Conservation (phyloP, 2,797 vertebrate genomes). For the Melanotaenia nigrans region DNA sequence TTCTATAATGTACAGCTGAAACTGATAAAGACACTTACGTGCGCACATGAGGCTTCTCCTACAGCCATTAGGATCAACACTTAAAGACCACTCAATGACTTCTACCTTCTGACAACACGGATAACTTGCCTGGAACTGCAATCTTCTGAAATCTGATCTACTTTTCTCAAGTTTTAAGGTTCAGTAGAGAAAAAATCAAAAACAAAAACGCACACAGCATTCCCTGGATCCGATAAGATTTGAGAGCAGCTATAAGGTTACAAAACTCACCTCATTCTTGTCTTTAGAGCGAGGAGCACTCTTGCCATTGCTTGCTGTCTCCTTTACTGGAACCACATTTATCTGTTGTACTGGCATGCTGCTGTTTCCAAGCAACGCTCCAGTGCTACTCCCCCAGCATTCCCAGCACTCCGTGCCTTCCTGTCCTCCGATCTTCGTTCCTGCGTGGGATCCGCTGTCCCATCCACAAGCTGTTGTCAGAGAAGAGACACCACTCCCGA, state of each 20-base stretch:
- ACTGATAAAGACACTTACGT: background rate
- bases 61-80: background rate
- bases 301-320: conserved; percentile 85
- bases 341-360: conserved; percentile 95
- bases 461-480: conserved; percentile 24
- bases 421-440: conserved; percentile 23
- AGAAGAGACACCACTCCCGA: conserved; percentile 10
- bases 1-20: background rate
- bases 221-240: background rate
- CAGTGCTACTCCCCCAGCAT: conserved; percentile 60
- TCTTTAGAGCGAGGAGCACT: conserved; percentile 88
- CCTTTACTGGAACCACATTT: conserved; percentile 90
- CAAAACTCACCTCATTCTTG: conserved; percentile 84
- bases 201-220: background rate
- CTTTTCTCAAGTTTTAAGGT: conserved; percentile 16
- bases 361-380: conserved; percentile 75
- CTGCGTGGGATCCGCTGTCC: conserved; percentile 24
- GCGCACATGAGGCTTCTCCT: background rate
- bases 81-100: background rate
- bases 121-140: conserved; percentile 8
- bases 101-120: background rate
- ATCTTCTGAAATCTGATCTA: conserved; percentile 4
- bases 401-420: conserved; percentile 22
- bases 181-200: background rate
- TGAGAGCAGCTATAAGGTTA: background rate